Evolutionary conservation across 2,888 invertebrate species (phyloP).

Genomic region (Onchidella celtica): DNA sequence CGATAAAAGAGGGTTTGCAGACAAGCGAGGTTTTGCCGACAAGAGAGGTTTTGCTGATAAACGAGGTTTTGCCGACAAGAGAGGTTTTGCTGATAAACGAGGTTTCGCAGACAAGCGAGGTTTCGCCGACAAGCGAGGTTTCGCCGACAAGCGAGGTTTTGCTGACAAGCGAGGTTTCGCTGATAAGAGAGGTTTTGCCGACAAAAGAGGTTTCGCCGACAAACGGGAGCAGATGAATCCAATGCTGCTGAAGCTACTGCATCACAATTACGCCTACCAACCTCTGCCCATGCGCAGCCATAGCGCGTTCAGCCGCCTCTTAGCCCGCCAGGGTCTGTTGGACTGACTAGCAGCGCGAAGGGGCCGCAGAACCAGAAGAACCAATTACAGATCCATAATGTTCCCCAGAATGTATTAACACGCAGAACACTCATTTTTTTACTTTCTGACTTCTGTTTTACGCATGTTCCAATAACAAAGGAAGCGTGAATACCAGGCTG

Average conservation of each 20-base stretch:
- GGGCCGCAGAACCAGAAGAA: neutral
- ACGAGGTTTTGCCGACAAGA: slow-evolving; percentile 56
- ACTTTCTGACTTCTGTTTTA: no score
- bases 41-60: slow-evolving; percentile 54
- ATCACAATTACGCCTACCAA: slow-evolving; percentile 18
- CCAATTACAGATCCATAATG: neutral
- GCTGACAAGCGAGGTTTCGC: slow-evolving; percentile 53
- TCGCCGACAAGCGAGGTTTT: slow-evolving; percentile 54
- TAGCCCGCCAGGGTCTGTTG: slow-evolving; percentile 21
- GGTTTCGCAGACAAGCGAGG: slow-evolving; percentile 52
- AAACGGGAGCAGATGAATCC: slow-evolving; percentile 39
- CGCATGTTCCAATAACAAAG: no score
- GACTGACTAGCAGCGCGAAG: slow-evolving; percentile 2
- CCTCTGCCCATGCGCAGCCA: slow-evolving; percentile 10
- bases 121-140: slow-evolving; percentile 53
- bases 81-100: slow-evolving; percentile 52
- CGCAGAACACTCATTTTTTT: no score
- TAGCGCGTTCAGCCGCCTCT: slow-evolving; percentile 24
- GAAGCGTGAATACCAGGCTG: no score
- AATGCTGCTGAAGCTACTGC: slow-evolving; percentile 8
- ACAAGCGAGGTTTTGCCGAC: slow-evolving; percentile 54
- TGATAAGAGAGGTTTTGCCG: slow-evolving; percentile 55
- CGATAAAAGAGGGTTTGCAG: slow-evolving; percentile 52
- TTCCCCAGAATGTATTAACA: neutral
- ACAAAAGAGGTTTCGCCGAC: slow-evolving; percentile 55